These are phyloP conservation scores for Hippopotamyrus pictus DNA, from an alignment of 2,797 vertebrate genomes.

Conservation along the genomic window DNA sequence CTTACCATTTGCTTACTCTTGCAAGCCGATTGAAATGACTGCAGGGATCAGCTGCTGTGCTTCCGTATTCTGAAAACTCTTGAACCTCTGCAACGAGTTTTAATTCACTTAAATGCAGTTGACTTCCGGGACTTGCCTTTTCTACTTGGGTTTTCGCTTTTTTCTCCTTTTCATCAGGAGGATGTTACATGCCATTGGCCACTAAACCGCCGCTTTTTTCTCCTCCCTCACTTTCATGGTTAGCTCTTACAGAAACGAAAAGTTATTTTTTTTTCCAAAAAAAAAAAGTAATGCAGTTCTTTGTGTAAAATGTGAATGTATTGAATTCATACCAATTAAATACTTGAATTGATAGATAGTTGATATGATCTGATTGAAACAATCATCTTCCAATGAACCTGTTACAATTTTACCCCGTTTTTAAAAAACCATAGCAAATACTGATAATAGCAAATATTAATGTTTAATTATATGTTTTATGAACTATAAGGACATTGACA, in stretches of 20 bases:
- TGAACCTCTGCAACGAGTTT: background rate
- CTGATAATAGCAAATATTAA: background rate
- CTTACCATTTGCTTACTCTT: conserved; percentile 4
- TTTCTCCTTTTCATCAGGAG: background rate
- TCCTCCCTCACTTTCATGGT: background rate
- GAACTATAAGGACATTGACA: background rate
- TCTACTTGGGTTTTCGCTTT: background rate
- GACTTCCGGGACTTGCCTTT: background rate
- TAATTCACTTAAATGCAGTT: background rate
- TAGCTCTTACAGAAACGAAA: background rate
- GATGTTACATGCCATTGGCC: conserved; percentile 10
- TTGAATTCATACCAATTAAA: background rate
- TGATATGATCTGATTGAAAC: background rate
- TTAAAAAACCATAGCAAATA: background rate
- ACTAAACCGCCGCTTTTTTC: background rate
- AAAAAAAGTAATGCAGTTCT: background rate
- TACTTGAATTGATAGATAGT: background rate
- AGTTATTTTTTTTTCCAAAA: background rate
- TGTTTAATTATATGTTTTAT: background rate
- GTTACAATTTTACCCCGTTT: background rate
- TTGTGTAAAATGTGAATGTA: background rate
- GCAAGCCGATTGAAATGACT: background rate
- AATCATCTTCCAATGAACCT: background rate
- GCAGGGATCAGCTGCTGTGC: background rate
- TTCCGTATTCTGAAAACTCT: background rate